Base-by-base conservation (phyloP, 2,888 invertebrate genomes). In the Euspilapteryx auroguttella region DNA sequence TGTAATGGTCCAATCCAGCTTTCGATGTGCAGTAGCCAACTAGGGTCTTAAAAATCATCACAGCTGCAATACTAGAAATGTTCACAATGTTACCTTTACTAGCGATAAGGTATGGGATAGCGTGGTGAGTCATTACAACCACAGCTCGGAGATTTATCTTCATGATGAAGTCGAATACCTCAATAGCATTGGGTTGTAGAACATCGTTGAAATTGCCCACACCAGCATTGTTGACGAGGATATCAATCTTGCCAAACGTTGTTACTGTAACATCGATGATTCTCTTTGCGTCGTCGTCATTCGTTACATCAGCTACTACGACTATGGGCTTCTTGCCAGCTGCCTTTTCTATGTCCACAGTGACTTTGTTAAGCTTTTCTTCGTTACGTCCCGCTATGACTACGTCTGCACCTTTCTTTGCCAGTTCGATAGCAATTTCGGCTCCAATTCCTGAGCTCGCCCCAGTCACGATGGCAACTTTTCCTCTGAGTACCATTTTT, bases 31-130 rank as follows among this genome's bases (percentile, higher is more conserved):
- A n/a, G n/a, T n/a, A n/a, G n/a, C n/a, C n/a, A n/a, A n/a, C n/a
- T n/a, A n/a, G n/a, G n/a, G n/a, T n/a, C n/a, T n/a, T n/a, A n/a
- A n/a, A n/a, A n/a, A n/a, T n/a, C n/a, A n/a, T n/a, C n/a, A n/a
- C n/a, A n/a, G n/a, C n/a, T n/a, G 21, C 21, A 20, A 20, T 20
- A 26, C 30, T 30, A n/a, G 30, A 30, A 10, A 30, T 26, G n/a
- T 30, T 30, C 8, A 30, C 22, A 9, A 30, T 30, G 20, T 25
- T 30, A 4, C 26, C 30, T 26, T 22, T 30, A 3, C 21, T 17
- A 22, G 14, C 13, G 9, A 30, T 25, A 14, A 30, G 24, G 13
- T 21, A 22, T 10, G 25, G 30, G n/a, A 26, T 26, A 21, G 15
- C 30, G 12, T 14, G 17, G 22, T 25, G 17, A 1, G 30, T 30